Percentiles rank a stretch among this genome's conserved stretches.
These are phyloP conservation scores for Anser brachyrhynchus DNA, from an alignment of 2,113 vertebrate species.

Conservation along the genomic window DNA sequence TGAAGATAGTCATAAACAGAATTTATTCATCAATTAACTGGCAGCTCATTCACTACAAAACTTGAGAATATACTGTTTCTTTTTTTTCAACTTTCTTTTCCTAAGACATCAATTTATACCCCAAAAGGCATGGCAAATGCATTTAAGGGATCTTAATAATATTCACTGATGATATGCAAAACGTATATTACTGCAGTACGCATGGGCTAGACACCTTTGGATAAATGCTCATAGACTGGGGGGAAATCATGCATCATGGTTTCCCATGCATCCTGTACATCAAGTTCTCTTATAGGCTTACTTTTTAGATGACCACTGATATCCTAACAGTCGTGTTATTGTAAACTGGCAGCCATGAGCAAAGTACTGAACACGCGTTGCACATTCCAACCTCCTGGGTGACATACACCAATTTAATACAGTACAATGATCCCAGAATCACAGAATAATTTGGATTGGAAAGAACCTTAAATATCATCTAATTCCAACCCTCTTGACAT, in stretches of 20 bases:
- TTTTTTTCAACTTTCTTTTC: neutral
- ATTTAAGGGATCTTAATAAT: neutral
- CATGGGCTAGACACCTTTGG: neutral
- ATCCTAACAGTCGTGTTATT: neutral
- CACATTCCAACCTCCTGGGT: neutral
- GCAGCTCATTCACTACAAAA: neutral
- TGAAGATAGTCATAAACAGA: neutral
- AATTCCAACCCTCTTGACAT: too few relatives aligned
- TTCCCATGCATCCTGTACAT: neutral
- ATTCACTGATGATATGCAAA: neutral
- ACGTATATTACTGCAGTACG: neutral
- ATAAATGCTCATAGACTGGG: neutral
- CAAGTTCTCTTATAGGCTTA: rapidly evolving
- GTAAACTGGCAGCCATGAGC: neutral
- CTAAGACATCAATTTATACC: neutral
- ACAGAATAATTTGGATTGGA: too few relatives aligned
- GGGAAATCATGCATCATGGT: neutral
- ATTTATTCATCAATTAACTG: neutral
- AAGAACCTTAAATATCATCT: too few relatives aligned
- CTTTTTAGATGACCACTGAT: too few relatives aligned
- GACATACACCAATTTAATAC: neutral
- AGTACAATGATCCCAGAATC: too few relatives aligned
- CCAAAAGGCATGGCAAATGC: neutral
- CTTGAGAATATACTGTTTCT: neutral
- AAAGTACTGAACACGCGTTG: neutral